Conservation (phyloP, 1,140 invertebrate genomes). For the Mya arenaria region DNA sequence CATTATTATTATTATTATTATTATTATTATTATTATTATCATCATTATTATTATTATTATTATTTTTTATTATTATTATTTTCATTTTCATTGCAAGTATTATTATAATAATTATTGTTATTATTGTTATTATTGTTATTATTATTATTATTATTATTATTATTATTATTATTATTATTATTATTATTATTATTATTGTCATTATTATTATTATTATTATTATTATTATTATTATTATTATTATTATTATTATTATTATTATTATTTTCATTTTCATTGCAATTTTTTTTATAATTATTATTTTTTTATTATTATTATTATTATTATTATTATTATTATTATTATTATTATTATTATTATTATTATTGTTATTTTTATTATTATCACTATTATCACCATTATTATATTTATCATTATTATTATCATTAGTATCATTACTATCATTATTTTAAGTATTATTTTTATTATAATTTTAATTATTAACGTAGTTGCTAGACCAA, state of each 20-base stretch:
- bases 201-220: constrained; percentile 1
- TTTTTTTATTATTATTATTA: too few species aligned
- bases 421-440: too few species aligned
- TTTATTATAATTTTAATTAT: too few species aligned
- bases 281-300: not conserved
- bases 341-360: too few species aligned
- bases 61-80: not conserved
- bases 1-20: constrained; percentile 1
- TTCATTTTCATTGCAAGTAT: not conserved
- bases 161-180: constrained; percentile 1
- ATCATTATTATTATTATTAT: not conserved
- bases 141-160: constrained; percentile 1
- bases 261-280: not conserved
- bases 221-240: constrained; percentile 1
- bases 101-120: not conserved
- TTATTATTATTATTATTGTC: constrained; percentile 1
- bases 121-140: constrained; percentile 1
- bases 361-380: too few species aligned
- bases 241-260: constrained; percentile 1
- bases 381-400: too few species aligned
- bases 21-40: constrained; percentile 1
- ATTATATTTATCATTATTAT: too few species aligned
- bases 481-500: too few species aligned
- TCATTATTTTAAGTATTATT: too few species aligned
- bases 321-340: too few species aligned